Base-by-base conservation (phyloP, 2,113 vertebrate species). In the Rhinopomastus cyanomelas region DNA sequence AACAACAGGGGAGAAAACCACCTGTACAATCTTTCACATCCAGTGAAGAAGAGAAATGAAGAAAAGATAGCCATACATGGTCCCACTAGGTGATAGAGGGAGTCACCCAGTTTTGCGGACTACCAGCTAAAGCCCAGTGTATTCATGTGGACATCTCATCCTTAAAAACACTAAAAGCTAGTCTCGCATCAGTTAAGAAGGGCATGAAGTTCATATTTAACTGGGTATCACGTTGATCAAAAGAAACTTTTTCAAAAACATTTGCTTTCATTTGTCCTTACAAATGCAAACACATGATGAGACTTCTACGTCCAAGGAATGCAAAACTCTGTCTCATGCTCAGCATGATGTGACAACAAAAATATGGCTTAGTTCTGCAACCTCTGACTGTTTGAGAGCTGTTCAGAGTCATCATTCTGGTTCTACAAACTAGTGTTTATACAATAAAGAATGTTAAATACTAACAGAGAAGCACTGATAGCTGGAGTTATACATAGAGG, bases 51-150 rank as follows among this genome's bases (percentile, higher is more conserved):
- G 9, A 22, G 20, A 16, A 32, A 52, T 22, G 6, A 57, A 8
- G 17, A 26, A 67, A 80, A 84, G 30, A 9, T 37, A 83, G n/a
- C 5, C 5, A 25, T 20, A 49, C 30, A 26, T 8, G 27, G 19
- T 2, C 7, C 5, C 37, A 77, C 1, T 3, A 17, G 8, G 27
- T 11, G 13, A 26, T 8, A 0, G 6, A 9, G 2, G 3, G 3
- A 68, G 81, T 32, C 68, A 72, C 34, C 25, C 26, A 32, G 2
- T 53, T 93, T 85, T 36, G 81, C 37, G n/a, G 7, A 81, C 32
- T 15, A 16, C 5, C 53, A 72, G 10, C 19, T 71, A 55, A 77
- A 13, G 64, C 7, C 16, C 23, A 19, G 23, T 9, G 2, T 36
- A n/a, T 46, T 91, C 56, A 67, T 30, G 22, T 49, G 56, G 46